Evolutionary conservation across 2,888 invertebrate genomes (phyloP).

Genomic region (Sipha maydis): DNA sequence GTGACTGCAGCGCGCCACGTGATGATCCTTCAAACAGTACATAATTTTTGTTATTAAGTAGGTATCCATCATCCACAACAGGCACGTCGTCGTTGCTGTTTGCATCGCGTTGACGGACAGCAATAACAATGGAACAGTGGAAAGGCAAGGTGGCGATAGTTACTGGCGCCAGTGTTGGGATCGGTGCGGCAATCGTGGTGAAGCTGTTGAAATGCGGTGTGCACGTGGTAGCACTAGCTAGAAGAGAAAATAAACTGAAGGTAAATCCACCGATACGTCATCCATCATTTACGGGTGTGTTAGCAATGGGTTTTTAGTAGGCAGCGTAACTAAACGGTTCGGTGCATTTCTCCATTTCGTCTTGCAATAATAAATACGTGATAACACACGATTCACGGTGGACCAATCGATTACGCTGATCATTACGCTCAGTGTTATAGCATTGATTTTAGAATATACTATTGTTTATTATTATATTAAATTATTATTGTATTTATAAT

Average conservation of each 20-base stretch:
- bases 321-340: too few relatives aligned
- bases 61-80: too few relatives aligned
- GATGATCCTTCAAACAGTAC: not conserved
- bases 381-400: too few relatives aligned
- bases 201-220: constrained; percentile 20
- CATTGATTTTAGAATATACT: too few relatives aligned
- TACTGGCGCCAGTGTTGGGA: constrained; percentile 46
- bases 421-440: too few relatives aligned
- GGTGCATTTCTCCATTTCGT: too few relatives aligned
- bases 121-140: constrained; percentile 40
- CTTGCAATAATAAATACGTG: too few relatives aligned
- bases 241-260: constrained; percentile 17
- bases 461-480: too few relatives aligned
- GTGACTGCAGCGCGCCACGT: not conserved
- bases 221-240: constrained; percentile 30
- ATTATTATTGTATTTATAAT: too few relatives aligned
- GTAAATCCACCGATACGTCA: not conserved
- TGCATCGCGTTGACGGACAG: not conserved
- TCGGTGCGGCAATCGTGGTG: constrained; percentile 4
- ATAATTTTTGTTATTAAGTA: not conserved
- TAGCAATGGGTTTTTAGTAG: too few relatives aligned
- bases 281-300: too few relatives aligned
- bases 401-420: too few relatives aligned
- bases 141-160: constrained; percentile 41
- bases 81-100: not conserved